phyloP scores from a whole-genome alignment of 2,113 vertebrate species.

The Vireo altiloquus region DNA sequence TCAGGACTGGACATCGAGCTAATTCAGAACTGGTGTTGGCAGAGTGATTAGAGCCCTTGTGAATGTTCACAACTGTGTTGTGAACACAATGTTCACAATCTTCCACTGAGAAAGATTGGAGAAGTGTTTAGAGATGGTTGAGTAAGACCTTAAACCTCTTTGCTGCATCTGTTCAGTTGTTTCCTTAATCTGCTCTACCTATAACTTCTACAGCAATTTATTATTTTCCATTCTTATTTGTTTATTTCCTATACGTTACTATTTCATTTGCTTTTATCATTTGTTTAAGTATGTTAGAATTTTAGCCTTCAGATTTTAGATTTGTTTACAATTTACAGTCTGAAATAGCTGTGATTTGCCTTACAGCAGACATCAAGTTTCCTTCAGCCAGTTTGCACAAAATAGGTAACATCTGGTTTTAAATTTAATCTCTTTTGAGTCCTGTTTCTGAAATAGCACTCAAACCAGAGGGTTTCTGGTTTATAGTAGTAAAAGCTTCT shows the following conservation, averaged over 20 bases:
- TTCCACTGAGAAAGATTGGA: background rate
- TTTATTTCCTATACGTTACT: background rate
- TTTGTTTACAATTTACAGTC: background rate
- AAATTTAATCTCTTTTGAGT: background rate
- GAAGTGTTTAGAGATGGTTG: background rate
- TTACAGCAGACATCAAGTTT: background rate
- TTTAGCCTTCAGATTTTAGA: background rate
- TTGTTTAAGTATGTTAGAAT: background rate
- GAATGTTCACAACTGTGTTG: background rate
- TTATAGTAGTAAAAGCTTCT: background rate
- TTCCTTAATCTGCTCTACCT: background rate
- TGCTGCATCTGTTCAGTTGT: background rate
- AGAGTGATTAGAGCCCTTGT: background rate
- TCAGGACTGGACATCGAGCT: background rate
- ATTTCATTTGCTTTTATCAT: background rate
- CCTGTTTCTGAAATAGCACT: background rate
- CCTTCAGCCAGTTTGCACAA: background rate
- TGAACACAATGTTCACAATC: too few relatives aligned
- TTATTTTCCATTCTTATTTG: background rate
- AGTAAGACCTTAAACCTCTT: background rate
- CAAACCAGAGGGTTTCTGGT: rapidly evolving
- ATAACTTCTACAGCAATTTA: background rate
- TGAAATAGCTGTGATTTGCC: background rate
- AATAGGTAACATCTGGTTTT: background rate
- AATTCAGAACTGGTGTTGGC: background rate